Evolutionary conservation across 2,888 invertebrate species (phyloP).

Genomic region (Drosophila meridiana): DNA sequence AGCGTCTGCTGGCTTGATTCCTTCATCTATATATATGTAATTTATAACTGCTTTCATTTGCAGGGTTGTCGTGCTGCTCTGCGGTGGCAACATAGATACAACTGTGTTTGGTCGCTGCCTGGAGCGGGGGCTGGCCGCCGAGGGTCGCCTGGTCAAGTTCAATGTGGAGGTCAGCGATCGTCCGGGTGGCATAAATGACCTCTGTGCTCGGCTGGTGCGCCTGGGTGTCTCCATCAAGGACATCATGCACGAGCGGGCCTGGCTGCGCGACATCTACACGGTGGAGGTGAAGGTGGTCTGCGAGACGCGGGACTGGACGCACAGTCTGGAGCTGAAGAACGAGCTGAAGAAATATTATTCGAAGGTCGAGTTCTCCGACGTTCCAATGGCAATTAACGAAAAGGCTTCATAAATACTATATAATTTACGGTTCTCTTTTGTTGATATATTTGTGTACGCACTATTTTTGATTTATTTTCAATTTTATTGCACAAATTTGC

Average conservation of each 20-base stretch:
- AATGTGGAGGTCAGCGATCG: constrained; percentile 93
- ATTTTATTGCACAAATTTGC: constrained; percentile 51
- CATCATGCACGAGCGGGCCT: constrained; percentile 97
- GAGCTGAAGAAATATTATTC: constrained; percentile 87
- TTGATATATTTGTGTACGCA: constrained; percentile 31
- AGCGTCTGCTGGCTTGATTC: neutral
- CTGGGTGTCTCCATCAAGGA: constrained; percentile 97
- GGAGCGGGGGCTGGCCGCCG: constrained; percentile 94
- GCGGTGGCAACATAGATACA: constrained; percentile 96
- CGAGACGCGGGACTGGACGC: constrained; percentile 93
- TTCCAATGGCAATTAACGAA: constrained; percentile 82
- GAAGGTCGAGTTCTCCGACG: constrained; percentile 86
- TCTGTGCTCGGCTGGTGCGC: constrained; percentile 90
- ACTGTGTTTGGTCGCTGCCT: constrained; percentile 94
- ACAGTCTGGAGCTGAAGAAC: constrained; percentile 88
- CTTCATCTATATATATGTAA: neutral
- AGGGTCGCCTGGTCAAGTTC: constrained; percentile 91
- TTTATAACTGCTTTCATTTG: neutral
- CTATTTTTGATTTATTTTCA: constrained; percentile 32
- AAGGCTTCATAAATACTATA: constrained; percentile 5
- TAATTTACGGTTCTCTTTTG: neutral
- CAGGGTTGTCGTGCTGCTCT: constrained; percentile 93
- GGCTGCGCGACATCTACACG: constrained; percentile 96
- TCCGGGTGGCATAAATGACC: constrained; percentile 93
- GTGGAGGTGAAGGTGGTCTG: constrained; percentile 94